Evolutionary conservation across 2,888 invertebrate species (phyloP), one percentile per base, ranked within the genome.

Genomic region (Heliconius erato): DNA sequence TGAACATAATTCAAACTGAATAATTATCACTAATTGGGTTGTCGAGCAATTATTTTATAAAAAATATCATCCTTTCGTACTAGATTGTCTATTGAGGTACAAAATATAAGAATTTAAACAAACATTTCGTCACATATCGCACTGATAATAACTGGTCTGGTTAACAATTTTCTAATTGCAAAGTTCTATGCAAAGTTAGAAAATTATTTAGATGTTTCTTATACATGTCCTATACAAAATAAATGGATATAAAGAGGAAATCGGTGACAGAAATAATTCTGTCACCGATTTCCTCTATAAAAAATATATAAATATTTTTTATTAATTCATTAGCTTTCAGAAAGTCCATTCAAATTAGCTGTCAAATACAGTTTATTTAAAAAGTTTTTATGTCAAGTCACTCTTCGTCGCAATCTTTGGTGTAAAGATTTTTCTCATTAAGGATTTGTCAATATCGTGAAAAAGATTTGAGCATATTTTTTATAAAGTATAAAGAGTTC

Each of bases 281-380:
- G 28, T 28, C 28, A 28, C 28, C 28, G 28, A 28, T 28, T 28
- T 28, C 28, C 28, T 28, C 28, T 28, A 28, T 28, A 28, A 28
- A 28, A 28, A 28, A 28, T 28, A 28, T 28, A 28, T 28, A 40
- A 26, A 44, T 44, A 26, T 72, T 49, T n/a, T n/a, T 63, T 9
- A 12, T 76, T 74, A 23, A 79, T 74, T 68, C n/a, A 2, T 35
- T 35, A 59, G 12, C 7, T 12, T 59, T 32, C 32, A 35, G 32
- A 54, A 49, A 59, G 12, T 35, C n/a, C n/a, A 14, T 63, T 76
- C n/a, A 35, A 35, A 76, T 76, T 23, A 76, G n/a, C 76, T 76
- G 59, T 76, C 76, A 76, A 76, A 35, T 63, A 76, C 76, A 76
- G 59, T 76, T 35, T 35, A 59, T 63, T n/a, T 63, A n/a, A 76